Percentiles rank a stretch among this genome's conserved stretches.
Conservation (phyloP, 2,113 vertebrate species). For the Anhinga anhinga region DNA sequence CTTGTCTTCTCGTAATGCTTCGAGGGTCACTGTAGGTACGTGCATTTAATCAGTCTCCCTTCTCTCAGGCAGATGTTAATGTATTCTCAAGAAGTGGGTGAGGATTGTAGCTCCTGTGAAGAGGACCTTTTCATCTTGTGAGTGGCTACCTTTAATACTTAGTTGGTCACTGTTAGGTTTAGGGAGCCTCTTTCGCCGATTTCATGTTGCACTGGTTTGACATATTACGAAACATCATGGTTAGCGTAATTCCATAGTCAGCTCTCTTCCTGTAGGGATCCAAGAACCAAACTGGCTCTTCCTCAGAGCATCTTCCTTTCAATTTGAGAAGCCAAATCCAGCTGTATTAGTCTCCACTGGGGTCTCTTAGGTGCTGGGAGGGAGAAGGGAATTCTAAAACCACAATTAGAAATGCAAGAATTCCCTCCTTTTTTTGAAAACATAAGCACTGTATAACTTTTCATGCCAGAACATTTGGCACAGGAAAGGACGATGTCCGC, state of each 20-base stretch:
- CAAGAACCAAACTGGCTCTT: neutral
- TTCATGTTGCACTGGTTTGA: neutral
- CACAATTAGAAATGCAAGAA: neutral
- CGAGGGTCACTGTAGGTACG: neutral
- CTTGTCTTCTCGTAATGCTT: neutral
- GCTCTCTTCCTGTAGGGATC: neutral
- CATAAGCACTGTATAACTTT: neutral
- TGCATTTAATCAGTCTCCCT: neutral
- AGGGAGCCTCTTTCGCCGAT: neutral
- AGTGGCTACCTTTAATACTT: slow-evolving; percentile 66
- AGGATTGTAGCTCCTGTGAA: slow-evolving; percentile 89
- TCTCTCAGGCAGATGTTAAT: slow-evolving; percentile 89
- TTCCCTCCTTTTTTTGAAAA: neutral
- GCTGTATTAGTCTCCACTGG: neutral
- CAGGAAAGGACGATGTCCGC: neutral
- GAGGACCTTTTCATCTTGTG: slow-evolving; percentile 98
- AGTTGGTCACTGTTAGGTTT: neutral
- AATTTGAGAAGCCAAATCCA: neutral
- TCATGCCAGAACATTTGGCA: neutral
- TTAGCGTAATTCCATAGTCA: neutral
- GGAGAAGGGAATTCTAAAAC: neutral
- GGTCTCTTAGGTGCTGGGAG: neutral
- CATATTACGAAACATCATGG: neutral
- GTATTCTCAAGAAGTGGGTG: slow-evolving; percentile 94
- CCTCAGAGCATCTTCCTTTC: neutral